These are phyloP conservation scores for Hipparchia sbordonii DNA, from an alignment of 2,888 invertebrate genomes.

Conservation along the genomic window DNA sequence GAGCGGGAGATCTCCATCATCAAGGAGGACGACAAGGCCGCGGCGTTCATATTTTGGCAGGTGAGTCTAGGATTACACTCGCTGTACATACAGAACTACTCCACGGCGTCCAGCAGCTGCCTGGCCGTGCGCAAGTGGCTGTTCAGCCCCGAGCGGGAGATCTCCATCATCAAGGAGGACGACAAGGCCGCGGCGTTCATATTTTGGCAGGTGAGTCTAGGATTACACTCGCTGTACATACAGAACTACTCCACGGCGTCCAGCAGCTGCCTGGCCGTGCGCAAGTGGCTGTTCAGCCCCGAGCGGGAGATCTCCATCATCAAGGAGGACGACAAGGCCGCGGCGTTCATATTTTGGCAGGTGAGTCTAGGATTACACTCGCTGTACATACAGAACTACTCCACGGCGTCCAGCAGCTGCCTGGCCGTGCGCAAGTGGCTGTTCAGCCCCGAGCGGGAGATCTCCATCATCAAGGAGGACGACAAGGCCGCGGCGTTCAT, in stretches of 20 bases:
- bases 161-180: slow-evolving; percentile 83
- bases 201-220: no score
- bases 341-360: slow-evolving; percentile 95
- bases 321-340: slow-evolving; percentile 87
- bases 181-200: slow-evolving; percentile 91
- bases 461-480: slow-evolving; percentile 83
- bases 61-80: no score
- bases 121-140: slow-evolving; percentile 94
- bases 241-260: slow-evolving; percentile 99
- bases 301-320: slow-evolving; percentile 83
- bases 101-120: slow-evolving; percentile 98
- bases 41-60: slow-evolving; percentile 95
- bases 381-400: slow-evolving; percentile 99
- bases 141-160: slow-evolving; percentile 87
- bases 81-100: slow-evolving; percentile 99
- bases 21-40: slow-evolving; percentile 87
- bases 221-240: slow-evolving; percentile 98
- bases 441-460: slow-evolving; percentile 87
- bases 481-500: slow-evolving; percentile 91
- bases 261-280: slow-evolving; percentile 94
- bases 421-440: slow-evolving; percentile 94
- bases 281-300: slow-evolving; percentile 93
- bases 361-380: no score
- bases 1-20: slow-evolving; percentile 83
- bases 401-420: slow-evolving; percentile 98